Base-by-base conservation (phyloP, 1,140 invertebrate species). In the Neodiprion virginianus region DNA sequence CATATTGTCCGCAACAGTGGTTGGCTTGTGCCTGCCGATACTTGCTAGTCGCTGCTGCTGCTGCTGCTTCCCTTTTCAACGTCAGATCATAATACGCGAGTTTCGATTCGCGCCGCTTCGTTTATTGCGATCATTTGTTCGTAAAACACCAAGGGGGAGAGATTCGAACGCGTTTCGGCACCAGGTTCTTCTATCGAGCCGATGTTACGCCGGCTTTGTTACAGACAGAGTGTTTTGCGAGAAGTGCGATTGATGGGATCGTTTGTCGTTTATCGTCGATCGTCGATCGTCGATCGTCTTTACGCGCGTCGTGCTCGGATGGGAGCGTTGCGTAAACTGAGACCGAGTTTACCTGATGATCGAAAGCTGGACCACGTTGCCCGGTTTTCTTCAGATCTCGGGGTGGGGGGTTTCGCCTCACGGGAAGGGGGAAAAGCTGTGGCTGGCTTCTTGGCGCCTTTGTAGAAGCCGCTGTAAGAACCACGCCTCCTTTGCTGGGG, bases 351-450 rank as follows among this genome's bases (percentile, higher is more conserved):
- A 82, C 79, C 79, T 83, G 79, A 67, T 74, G 78, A 86, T 87
- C 86, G 87, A 85, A 87, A 83, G 83, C 85, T 87, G 86, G 86
- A 87, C 86, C 86, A 87, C 76, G 86, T 85, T 85, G 85, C 80
- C 79, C 81, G 82, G 83, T 86, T 86, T 87, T 87, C 85, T 85
- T 85, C 17, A 76, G 80, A 77, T 75, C 76, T 73, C 70, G 23
- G 48, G 73, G 77, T 84, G 81, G 82, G 78, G 79, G 84, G 81
- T 81, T 77, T 50, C 70, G 10, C 5, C n/a, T 81, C 77, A 74
- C 76, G 79, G 82, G 79, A 85, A 85, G 85, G 85, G 81, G 85
- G 81, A 79, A 85, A 61, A 17, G 11, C n/a, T 12, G 11, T 61
- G 53, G 53, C 53, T 61, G 11, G 11, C n/a, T 61, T 17, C n/a